Base-by-base conservation (phyloP, 2,113 vertebrate species). In the Pogonocichla stellata region DNA sequence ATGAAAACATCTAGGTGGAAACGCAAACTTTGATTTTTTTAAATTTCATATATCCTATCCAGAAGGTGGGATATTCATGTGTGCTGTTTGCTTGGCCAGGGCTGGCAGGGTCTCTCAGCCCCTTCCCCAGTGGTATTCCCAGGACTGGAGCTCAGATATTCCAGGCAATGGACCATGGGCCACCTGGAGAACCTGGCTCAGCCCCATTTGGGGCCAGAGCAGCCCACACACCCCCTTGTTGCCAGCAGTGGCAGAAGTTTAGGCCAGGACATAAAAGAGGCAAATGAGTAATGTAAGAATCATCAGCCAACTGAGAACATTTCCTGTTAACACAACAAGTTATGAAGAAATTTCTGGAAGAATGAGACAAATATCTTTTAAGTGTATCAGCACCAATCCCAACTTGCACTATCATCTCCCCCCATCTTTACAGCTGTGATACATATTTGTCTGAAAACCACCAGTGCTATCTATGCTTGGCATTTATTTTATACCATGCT, bases 181-280 rank as follows among this genome's bases (percentile, higher is more conserved):
- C 6, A 4, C 10, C 33, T 17, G 61, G 34, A 50, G 28, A 69
- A 28, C 19, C 28, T 2, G 4, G 8, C 42, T 34, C 38, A 57
- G 36, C 12, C 24, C 28, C 0, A 0, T 7, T 34, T 8, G n/a
- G 28, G 31, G 9, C 38, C 8, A 48, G 26, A 28, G 29, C 29
- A 57, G 25, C 38, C 29, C 17, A 14, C 23, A 3, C 47, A 54
- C 6, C 3, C 7, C 11, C 26, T 12, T 28, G 20, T 24, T 29
- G 16, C 34, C 8, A 56, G 9, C 7, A 66, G 5, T 26, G 20
- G 12, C 24, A 80, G 51, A 84, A 34, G 48, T 20, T 20, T n/a
- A 34, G 33, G 15, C 7, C 20, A 73, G 14, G 19, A 72, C 8
- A 26, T n/a, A 20, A 54, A n/a, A 65, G 19, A 34, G 9, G 36